Evolutionary conservation across 1,140 invertebrate species (phyloP).

Genomic region (Diprion similis): DNA sequence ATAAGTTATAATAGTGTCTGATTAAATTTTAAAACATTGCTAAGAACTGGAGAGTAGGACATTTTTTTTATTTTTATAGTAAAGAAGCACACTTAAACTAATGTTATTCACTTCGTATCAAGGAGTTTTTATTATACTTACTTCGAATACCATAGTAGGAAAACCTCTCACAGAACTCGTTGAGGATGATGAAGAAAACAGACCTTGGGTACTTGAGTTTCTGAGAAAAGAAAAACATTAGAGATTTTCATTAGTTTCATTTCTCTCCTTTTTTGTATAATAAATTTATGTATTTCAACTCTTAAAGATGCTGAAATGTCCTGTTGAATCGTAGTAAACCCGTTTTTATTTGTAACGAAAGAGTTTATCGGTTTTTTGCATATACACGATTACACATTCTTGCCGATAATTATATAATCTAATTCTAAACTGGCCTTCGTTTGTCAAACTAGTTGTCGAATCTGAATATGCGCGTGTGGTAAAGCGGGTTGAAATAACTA

Average conservation of each 20-base stretch:
- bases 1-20: constrained; percentile 15
- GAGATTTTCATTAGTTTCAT: constrained; percentile 8
- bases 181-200: constrained; percentile 93
- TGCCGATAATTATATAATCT: too few species aligned
- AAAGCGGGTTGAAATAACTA: too few species aligned
- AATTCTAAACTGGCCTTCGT: too few species aligned
- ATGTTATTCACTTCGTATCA: too few species aligned
- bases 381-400: too few species aligned
- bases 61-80: too few species aligned
- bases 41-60: too few species aligned
- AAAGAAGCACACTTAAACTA: too few species aligned
- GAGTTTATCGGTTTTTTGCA: not conserved
- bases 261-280: not conserved
- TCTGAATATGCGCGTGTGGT: too few species aligned
- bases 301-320: not conserved
- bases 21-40: too few species aligned
- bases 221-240: constrained; percentile 62
- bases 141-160: constrained; percentile 96
- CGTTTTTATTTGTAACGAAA: not conserved
- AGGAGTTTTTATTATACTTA: constrained; percentile 61
- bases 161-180: constrained; percentile 97
- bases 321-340: too few species aligned
- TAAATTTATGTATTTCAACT: not conserved
- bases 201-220: constrained; percentile 84
- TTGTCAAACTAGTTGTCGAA: too few species aligned